Base-by-base conservation (phyloP, 1,140 invertebrate species). In the Acromyrmex echinatior region DNA sequence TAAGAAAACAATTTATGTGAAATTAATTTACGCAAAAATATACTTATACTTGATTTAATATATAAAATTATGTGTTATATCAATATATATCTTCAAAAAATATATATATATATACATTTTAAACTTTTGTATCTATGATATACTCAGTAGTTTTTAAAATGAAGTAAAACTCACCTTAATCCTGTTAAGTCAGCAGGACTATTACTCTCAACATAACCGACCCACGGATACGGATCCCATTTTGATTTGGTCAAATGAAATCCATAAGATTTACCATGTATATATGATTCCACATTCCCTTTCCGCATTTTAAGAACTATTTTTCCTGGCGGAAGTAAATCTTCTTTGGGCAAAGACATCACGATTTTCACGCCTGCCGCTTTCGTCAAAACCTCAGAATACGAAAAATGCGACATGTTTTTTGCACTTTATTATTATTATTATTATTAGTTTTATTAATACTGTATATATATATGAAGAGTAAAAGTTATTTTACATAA, bases 211-310 rank as follows among this genome's bases (percentile, higher is more conserved):
- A 95, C 92, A 10, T 91, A 91, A 68, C 94, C 93, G 71, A 97
- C 95, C 97, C 97, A 97, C 49, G 97, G 97, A 95, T 97, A 97
- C 6, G 97, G 97, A 94, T 97, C 97, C 97, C 97, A 97, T 91
- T 97, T 97, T 28, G 96, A 97, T 81, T 97, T 95, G 1, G 96
- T 96, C 63, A 97, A 92, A 91, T 97, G 96, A 93, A 97, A 97
- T 25, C 97, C 97, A 51, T 96, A 96, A 35, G 95, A 92, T 86
- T 93, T 93, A 51, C 65, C 86, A 25, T 90, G 89, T 6, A 89
- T 85, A 0, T 81, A 63, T 6, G 71, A 49, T n/a, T 45, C 31
- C 51, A 56, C 21, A 3, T 86, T 81, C 45, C n/a, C 25, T 12
- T 70, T 90, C 14, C 7, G 62, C 25, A 84, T 82, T 84, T 80